Evolutionary conservation across 2,113 vertebrate species (phyloP), one percentile per base, ranked within the genome.

Genomic region (Mus spicilegus): DNA sequence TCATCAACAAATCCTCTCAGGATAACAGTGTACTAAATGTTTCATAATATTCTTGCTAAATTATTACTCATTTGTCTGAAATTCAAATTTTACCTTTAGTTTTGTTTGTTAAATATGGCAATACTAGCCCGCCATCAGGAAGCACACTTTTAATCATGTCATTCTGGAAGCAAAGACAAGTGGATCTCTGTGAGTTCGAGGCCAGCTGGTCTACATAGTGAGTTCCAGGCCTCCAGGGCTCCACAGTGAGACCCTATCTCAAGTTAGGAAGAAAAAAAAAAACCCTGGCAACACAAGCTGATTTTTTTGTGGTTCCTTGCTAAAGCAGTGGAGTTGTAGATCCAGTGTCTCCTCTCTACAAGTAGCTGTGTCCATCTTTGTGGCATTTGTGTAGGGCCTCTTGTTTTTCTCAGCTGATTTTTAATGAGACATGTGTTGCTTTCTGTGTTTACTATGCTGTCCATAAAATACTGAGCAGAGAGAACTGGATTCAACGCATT

Each of bases 381-480:
- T 89, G 84, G 19, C 76, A 67, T 86, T 58, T 93, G 36, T 87
- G 30, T n/a, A 82, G 3, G 84, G n/a, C 22, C 26, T 82, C 81
- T 87, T 91, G 61, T 94, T 95, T 93, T 26, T 42, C 24, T 87
- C 4, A 73, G 63, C 39, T 91, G 86, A 87, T 5, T 90, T 91
- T 46, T 65, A 73, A 36, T 82, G 39, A 69, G 9, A 61, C 30
- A 91, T 63, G 22, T 87, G n/a, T 85, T n/a, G 6, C n/a, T 86
- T 90, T 96, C 42, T 90, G 80, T 88, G 17, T 80, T 95, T 94
- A 39, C 80, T 75, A 78, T 87, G 61, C 69, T 95, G 11, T 65
- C 65, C 30, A 11, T n/a, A 93, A 90, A 93, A 90, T 86, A 19
- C 61, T 91, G 30, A 78, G 54, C 70, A 94, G 78, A 90, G 51